Conservation (phyloP, 1,140 invertebrate genomes). For the Psilanteris sp. region DNA sequence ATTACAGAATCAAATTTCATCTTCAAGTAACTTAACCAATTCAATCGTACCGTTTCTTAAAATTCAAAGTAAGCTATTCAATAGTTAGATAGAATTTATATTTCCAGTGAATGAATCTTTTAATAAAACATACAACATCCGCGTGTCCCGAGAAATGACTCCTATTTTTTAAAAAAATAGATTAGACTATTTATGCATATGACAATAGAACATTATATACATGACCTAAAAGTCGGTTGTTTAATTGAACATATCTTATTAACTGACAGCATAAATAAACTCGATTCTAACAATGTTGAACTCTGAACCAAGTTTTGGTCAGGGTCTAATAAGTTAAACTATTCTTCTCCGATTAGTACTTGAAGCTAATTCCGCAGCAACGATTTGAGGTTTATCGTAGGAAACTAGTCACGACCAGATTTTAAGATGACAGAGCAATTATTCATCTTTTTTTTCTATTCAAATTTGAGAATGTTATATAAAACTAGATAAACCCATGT, state of each 20-base stretch:
- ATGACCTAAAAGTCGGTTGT: constrained; percentile 2
- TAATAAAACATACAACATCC: too few relatives aligned
- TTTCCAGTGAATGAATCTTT: too few relatives aligned
- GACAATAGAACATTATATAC: neutral
- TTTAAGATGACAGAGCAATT: constrained; percentile 41
- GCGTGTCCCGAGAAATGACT: too few relatives aligned
- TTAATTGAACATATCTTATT: neutral
- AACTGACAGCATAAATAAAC: constrained; percentile 37
- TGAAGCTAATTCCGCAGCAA: constrained; percentile 6
- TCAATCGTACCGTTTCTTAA: too few relatives aligned
- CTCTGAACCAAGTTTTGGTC: constrained; percentile 47
- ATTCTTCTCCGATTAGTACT: constrained; percentile 36
- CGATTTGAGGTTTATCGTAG: constrained; percentile 26
- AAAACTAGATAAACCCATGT: constrained; percentile 34
- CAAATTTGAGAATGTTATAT: constrained; percentile 1
- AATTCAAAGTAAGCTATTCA: too few relatives aligned
- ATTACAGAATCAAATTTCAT: too few relatives aligned
- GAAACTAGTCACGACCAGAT: constrained; percentile 40
- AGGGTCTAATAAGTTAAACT: constrained; percentile 46
- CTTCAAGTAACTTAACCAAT: too few relatives aligned
- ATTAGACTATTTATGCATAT: too few relatives aligned
- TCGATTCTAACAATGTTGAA: constrained; percentile 37
- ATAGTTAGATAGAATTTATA: too few relatives aligned
- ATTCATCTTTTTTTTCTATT: constrained; percentile 11
- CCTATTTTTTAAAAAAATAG: too few relatives aligned